These are phyloP conservation scores for Diorhabda sublineata DNA, from an alignment of 1,140 invertebrate genomes.

Conservation along the genomic window DNA sequence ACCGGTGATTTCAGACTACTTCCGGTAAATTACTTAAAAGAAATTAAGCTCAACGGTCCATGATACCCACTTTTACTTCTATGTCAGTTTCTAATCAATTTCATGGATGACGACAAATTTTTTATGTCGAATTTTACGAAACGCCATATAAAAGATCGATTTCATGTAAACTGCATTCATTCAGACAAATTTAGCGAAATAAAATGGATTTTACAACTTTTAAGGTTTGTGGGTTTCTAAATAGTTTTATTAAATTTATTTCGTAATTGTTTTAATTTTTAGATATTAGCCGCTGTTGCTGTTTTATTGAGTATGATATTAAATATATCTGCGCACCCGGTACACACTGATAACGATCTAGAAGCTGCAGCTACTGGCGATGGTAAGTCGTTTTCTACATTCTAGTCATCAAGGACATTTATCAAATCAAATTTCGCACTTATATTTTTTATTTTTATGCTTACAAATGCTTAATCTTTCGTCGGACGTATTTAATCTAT, in stretches of 20 bases:
- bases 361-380: constrained; percentile 21
- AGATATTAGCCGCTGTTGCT: too few species aligned
- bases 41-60: background rate
- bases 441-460: too few species aligned
- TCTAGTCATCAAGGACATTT: too few species aligned
- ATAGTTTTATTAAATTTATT: background rate
- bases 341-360: constrained; percentile 10
- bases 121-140: background rate
- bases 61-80: background rate
- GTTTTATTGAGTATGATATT: too few species aligned
- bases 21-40: background rate
- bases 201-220: background rate
- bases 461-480: too few species aligned
- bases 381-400: constrained; percentile 15
- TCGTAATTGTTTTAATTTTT: too few species aligned
- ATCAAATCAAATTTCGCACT: too few species aligned
- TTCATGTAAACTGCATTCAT: background rate
- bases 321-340: too few species aligned
- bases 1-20: background rate
- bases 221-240: background rate
- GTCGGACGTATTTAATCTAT: too few species aligned
- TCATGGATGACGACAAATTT: background rate
- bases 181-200: background rate
- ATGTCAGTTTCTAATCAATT: background rate
- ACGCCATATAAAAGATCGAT: background rate